Evolutionary conservation across 2,113 vertebrate genomes (phyloP).

Genomic region (Spea multiplicata): DNA sequence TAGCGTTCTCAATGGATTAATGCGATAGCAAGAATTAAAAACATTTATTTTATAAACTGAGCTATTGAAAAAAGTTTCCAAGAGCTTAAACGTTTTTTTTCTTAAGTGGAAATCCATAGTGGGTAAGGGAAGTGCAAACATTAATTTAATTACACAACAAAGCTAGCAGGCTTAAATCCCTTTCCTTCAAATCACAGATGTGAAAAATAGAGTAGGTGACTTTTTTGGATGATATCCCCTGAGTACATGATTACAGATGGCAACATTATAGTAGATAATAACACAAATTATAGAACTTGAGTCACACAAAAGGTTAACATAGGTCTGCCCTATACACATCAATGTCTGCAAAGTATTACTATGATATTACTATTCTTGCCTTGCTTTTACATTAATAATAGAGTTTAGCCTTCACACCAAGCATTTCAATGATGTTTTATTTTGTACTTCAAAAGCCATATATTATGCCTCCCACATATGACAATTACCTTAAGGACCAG

Average conservation of each 20-base stretch:
- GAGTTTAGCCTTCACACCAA: not conserved
- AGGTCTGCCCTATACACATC: not conserved
- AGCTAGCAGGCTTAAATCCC: not conserved
- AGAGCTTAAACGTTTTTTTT: too few species aligned
- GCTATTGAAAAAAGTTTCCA: too few species aligned
- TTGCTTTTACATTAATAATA: constrained; percentile 11
- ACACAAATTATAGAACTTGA: not conserved
- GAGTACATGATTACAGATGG: constrained; percentile 9
- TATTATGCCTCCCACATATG: constrained; percentile 1
- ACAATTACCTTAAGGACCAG: constrained; percentile 1
- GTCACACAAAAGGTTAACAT: constrained; percentile 10
- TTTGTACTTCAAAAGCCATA: constrained; percentile 1
- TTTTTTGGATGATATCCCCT: not conserved
- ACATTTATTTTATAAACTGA: too few species aligned
- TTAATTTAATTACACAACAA: not conserved
- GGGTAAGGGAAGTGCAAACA: not conserved
- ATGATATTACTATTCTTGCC: not conserved
- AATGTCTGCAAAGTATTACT: not conserved
- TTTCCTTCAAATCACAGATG: not conserved
- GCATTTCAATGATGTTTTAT: not conserved
- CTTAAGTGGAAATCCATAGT: too few species aligned
- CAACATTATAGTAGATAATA: not conserved
- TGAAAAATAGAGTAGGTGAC: not conserved
- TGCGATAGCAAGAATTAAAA: too few species aligned
- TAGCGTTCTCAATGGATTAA: too few species aligned